These are phyloP conservation scores for Serripes groenlandicus DNA, from an alignment of 2,888 invertebrate genomes.

Conservation along the genomic window DNA sequence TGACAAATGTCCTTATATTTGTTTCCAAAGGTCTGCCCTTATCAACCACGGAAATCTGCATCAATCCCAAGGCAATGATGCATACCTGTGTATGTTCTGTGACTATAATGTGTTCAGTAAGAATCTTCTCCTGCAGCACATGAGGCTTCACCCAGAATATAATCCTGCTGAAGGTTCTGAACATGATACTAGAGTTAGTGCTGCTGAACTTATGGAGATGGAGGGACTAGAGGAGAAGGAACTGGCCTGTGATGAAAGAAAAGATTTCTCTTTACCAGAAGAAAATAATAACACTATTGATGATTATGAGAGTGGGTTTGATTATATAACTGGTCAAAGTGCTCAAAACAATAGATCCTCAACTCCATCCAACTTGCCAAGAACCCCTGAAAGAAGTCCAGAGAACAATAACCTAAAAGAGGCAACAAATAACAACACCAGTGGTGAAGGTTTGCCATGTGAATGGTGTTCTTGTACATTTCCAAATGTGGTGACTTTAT, in stretches of 20 bases:
- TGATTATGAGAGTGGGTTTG: constrained; percentile 61
- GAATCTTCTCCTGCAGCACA: constrained; percentile 78
- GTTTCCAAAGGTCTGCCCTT: constrained; percentile 75
- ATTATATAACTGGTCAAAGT: constrained; percentile 9
- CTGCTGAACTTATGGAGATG: constrained; percentile 60
- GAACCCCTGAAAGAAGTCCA: constrained; percentile 22
- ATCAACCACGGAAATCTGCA: constrained; percentile 79
- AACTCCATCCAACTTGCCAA: constrained; percentile 27
- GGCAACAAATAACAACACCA: constrained; percentile 42
- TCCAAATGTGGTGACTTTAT: constrained; percentile 79
- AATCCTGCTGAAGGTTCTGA: constrained; percentile 75
- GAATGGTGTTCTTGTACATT: constrained; percentile 83
- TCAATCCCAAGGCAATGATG: constrained; percentile 71
- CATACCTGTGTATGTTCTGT: constrained; percentile 79
- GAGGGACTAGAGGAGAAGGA: constrained; percentile 65
- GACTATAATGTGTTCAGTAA: constrained; percentile 78
- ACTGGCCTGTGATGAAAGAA: constrained; percentile 47
- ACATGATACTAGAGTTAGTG: constrained; percentile 56
- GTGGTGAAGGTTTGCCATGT: constrained; percentile 70
- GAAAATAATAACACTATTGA: constrained; percentile 65
- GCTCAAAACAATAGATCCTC: constrained; percentile 34
- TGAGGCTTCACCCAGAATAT: constrained; percentile 78
- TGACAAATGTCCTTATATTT: constrained; percentile 80
- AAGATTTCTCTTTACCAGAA: constrained; percentile 36
- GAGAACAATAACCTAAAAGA: constrained; percentile 42